Evolutionary conservation across 2,888 invertebrate genomes (phyloP), one percentile per base, ranked within the genome.

Genomic region (Embidobia sp.): DNA sequence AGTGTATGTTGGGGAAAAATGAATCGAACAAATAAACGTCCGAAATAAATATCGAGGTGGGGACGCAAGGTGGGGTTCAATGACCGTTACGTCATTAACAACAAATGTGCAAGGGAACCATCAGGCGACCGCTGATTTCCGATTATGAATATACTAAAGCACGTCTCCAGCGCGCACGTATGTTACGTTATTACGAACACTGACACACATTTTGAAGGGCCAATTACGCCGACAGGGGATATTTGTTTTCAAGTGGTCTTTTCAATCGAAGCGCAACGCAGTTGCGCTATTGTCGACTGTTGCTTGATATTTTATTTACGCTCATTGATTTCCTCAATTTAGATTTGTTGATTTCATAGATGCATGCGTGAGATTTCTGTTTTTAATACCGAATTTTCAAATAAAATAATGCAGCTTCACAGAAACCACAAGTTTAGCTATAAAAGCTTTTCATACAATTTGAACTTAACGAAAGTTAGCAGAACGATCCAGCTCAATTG

Each of bases 81-180:
- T 87, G 89, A 88, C 88, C 89, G 87, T 89, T 87, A 88, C 87
- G 86, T 89, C 88, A 89, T 87, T 86, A 79, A 78, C 83, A 82
- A 79, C 79, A 80, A 81, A 81, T 81, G 81, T 80, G 79, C 80
- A 80, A 82, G 82, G 82, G 83, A 83, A 81, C 82, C 80, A 84
- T 83, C 81, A 74, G 78, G 53, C 78, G 75, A 51, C 77, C 77
- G 74, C 74, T 80, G 79, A 80, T 81, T 72, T 81, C 77, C 73
- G 76, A 80, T 76, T 78, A 75, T 69, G 74, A 64, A 67, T 74
- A 77, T 76, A 67, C 74, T 74, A 57, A 69, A 69, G 77, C 69
- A 69, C 57, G 63, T 73, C 67, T 73, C 57, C 66, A 44, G 37
- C 48, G 33, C 67, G 31, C 64, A 57, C 67, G 22, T 57, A 51